Evolutionary conservation across 2,888 invertebrate species (phyloP), one percentile per base, ranked within the genome.

Genomic region (Diadegma fenestrale): DNA sequence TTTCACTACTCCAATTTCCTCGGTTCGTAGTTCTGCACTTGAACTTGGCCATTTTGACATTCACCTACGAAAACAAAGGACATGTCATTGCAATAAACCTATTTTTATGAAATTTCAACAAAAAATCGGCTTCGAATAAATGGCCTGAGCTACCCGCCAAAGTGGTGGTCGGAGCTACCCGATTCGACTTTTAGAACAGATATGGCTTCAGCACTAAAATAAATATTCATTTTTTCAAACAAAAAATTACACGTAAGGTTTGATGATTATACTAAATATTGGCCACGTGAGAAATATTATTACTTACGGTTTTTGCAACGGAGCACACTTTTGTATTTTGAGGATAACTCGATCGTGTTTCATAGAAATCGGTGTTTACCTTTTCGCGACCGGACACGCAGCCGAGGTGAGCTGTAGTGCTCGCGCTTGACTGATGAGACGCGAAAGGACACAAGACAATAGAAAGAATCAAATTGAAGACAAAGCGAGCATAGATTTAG

Each of bases 301-400:
- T n/a, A 66, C 66, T 66, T 66, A n/a, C 37, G 43, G 41, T 66
- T 33, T 64, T 64, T 64, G 17, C 64, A 37, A 37, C 64, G 33
- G 37, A 37, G n/a, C 33, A 64, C 64, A 12, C 2, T 66, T 66
- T 66, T 43, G 22, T 22, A 66, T 8, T 3, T 66, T 14, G 37
- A 66, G 37, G 43, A 22, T n/a, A 22, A 37, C 41, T 41, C 22
- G 41, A 43, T 66, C 66, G 41, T 41, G 66, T 66, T 19, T 37
- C 22, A 41, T 19, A 41, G 7, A 66, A 66, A 8, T 43, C 19
- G 22, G 41, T 19, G n/a, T 64, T 41, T 8, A 43, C 41, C 14
- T 10, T 43, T 19, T 66, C 43, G 43, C 19, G 41, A 66, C 19
- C 43, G 41, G 43, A 66, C 22, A 22, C 66, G 43, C 41, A 37